Base-by-base conservation (phyloP, 2,888 invertebrate species). In the Allygus modestus region DNA sequence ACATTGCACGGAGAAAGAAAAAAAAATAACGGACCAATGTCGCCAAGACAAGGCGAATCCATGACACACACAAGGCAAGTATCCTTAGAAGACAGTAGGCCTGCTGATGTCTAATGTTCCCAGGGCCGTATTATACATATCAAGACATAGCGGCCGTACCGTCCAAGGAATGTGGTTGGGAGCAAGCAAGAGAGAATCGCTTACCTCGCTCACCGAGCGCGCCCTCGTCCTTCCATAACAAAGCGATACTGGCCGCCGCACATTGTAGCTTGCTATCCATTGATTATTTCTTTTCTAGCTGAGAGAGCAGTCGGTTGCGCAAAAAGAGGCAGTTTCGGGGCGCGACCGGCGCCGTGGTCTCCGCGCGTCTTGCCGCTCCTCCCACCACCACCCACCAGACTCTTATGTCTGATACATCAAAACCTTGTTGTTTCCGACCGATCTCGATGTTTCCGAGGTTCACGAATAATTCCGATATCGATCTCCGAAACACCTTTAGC, bases 321-420 rank as follows among this genome's bases (percentile, higher is more conserved):
- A 85, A 86, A 86, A 85, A 85, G 83, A 84, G 84, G 83, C 84
- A 81, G 83, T 86, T 85, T 83, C 61, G 85, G 77, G 84, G 81
- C 77, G 82, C 85, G 85, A 84, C 83, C 85, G 89, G 90, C 90
- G 90, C 89, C 89, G 90, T 90, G 90, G 90, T 89, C 89, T 89
- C 88, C 88, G 83, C 87, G 88, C 86, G 82, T 86, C 85, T 83
- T 87, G 77, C 86, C 86, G 86, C 85, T 87, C 87, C 86, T 77
- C 84, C 51, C 81, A 77, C 84, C 77, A 61, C 83, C 84, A 83
- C 87, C 82, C 75, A 77, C 86, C 84, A 86, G 41, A n/a, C 71
- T 33, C 51, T 28, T 61, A 54, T 82, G 84, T 79, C 83, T 75
- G 81, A 83, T 84, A 82, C 81, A 83, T 83, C 84, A 65, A 82